phyloP scores from a whole-genome alignment of 2,113 vertebrate species.

The Thinocorus orbignyianus region DNA sequence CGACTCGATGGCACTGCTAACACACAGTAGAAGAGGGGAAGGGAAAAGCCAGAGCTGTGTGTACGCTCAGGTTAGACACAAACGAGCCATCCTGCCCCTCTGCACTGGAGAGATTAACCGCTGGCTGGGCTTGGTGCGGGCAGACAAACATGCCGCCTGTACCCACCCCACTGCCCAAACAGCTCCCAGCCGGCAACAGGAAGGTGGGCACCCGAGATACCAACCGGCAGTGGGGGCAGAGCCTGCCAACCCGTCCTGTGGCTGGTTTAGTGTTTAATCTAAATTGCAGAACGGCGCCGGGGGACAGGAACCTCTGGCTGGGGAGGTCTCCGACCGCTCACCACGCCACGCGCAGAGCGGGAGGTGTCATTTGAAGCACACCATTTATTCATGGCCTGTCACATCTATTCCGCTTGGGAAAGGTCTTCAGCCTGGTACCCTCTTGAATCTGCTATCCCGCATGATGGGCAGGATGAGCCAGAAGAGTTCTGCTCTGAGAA shows the following conservation, averaged over 20 bases:
- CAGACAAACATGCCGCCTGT: background rate
- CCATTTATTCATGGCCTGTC: background rate
- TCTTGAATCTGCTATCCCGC: background rate
- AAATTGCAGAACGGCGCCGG: background rate
- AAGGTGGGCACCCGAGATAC: background rate
- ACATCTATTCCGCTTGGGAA: background rate
- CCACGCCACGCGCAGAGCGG: background rate
- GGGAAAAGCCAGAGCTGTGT: background rate
- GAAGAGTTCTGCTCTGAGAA: background rate
- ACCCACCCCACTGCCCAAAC: background rate
- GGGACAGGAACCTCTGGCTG: background rate
- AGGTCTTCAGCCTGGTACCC: background rate
- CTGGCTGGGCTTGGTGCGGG: background rate
- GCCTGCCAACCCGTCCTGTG: background rate
- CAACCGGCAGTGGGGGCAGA: background rate
- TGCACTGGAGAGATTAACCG: background rate
- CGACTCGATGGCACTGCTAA: background rate
- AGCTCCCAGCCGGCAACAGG: background rate
- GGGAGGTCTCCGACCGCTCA: background rate
- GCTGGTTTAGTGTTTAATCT: background rate
- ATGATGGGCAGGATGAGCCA: background rate
- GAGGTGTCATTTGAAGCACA: background rate
- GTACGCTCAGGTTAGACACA: background rate
- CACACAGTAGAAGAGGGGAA: background rate
- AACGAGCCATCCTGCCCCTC: background rate